A percentile compares a stretch with the other conserved stretches of the same genome.
Evolutionary conservation across 1,140 invertebrate genomes (phyloP).

Genomic region (Bradynema listronoti): DNA sequence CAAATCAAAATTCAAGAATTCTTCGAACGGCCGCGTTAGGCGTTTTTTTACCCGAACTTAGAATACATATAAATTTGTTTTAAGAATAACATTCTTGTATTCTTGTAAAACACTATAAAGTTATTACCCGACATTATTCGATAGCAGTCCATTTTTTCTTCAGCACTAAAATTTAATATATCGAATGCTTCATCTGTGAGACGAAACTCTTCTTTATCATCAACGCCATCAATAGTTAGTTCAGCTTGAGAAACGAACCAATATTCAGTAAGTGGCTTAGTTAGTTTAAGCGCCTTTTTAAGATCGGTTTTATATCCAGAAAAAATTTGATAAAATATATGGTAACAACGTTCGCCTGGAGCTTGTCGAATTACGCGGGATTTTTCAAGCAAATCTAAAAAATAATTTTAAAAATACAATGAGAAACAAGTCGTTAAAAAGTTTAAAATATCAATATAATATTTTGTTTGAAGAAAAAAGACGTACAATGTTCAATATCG

Average conservation of each 20-base stretch:
- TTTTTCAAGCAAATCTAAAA: conserved; percentile 92
- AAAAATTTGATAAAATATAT: conserved; percentile 99
- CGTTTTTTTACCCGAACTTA: too few relatives aligned
- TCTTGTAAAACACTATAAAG: too few relatives aligned
- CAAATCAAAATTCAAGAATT: too few relatives aligned
- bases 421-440: not conserved
- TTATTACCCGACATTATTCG: conserved; percentile 86
- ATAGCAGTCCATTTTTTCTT: conserved; percentile 93
- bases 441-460: not conserved
- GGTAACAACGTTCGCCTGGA: conserved; percentile 93
- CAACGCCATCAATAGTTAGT: conserved; percentile 85
- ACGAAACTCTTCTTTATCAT: conserved; percentile 76
- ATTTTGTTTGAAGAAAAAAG: not conserved
- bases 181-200: conserved; percentile 95
- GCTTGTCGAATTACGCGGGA: conserved; percentile 99
- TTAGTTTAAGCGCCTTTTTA: conserved; percentile 64
- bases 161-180: conserved; percentile 87
- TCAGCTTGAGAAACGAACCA: conserved; percentile 89
- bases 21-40: too few relatives aligned
- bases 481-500: conserved; percentile 99
- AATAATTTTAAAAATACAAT: too few relatives aligned
- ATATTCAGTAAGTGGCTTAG: conserved; percentile 50
- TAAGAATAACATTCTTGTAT: too few relatives aligned
- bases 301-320: conserved; percentile 77
- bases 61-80: too few relatives aligned